Evolutionary conservation across 1,140 invertebrate species (phyloP), one percentile per base, ranked within the genome.

Genomic region (Bombus waltoni): DNA sequence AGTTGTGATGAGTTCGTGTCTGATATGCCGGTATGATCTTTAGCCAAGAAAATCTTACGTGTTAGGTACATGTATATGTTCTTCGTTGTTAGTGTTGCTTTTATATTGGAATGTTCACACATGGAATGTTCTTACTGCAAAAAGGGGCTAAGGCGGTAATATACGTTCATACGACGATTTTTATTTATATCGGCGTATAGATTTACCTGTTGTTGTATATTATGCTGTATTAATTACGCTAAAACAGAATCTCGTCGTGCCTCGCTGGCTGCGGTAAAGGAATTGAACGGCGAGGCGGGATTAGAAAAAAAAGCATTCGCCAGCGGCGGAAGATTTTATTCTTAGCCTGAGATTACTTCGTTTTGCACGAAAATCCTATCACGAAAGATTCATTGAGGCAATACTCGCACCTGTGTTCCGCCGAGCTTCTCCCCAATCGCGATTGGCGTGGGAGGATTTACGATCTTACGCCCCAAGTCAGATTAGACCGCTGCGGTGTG

Each of bases 371-470:
- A 82, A 88, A 88, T 71, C 88, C 88, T 89, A 90, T 90, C 86
- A 65, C 89, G 75, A 88, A 90, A 90, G 89, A 90, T 90, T 88
- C 89, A 90, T 90, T 81, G 89, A 88, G 76, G 86, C 88, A 86
- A 90, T 90, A 81, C 75, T 87, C 66, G 86, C 89, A 90, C 89
- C 89, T 90, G 89, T 77, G 89, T 83, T 86, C 89, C 75, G 44
- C 38, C 81, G 66, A 82, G 80, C 88, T 88, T 71, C 82, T 73
- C 86, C 83, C 77, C 57, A 83, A 90, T 87, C 86, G 80, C 86
- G 83, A 85, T 87, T 86, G 89, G 88, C 88, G 87, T 88, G 72
- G 86, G 87, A 87, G 89, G 90, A 92, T 92, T 91, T 92, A 92
- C 91, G 90, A 91, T 90, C 87, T 85, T 75, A 71, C 89, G 80